phyloP scores from a whole-genome alignment of 92 coral and sea anemone species.

The Chrysogorgia sp. region DNA sequence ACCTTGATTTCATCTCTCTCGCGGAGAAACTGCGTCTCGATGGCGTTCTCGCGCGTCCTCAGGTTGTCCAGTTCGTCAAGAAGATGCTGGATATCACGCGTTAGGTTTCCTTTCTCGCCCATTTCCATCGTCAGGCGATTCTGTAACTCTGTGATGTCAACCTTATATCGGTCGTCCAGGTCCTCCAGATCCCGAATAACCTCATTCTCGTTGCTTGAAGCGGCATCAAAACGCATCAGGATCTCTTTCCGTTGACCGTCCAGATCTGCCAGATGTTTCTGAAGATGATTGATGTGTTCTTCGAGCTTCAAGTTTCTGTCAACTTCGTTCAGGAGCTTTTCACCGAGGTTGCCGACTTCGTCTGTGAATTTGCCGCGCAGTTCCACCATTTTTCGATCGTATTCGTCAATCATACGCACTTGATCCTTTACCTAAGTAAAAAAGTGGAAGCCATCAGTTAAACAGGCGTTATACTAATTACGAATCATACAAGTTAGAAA shows the following conservation, averaged over 20 bases:
- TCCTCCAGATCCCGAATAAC: conserved; percentile 27
- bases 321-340: conserved; percentile 28
- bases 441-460: neutral
- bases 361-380: conserved; percentile 27
- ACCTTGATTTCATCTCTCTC: conserved; percentile 43
- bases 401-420: conserved; percentile 36
- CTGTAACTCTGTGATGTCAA: conserved; percentile 36
- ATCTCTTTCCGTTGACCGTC: conserved; percentile 43
- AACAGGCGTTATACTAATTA: no score
- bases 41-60: conserved; percentile 18
- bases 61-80: conserved; percentile 37
- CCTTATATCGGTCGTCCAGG: conserved; percentile 24
- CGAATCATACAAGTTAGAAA: no score
- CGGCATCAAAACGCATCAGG: conserved; percentile 17
- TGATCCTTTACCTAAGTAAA: conserved; percentile 25
- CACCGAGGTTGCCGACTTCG: conserved; percentile 39
- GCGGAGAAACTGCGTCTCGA: conserved; percentile 30
- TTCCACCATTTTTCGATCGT: conserved; percentile 27
- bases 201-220: conserved; percentile 9
- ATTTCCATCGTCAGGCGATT: conserved; percentile 22
- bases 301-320: conserved; percentile 40
- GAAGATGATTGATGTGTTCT: conserved; percentile 81
- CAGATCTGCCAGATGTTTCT: conserved; percentile 70
- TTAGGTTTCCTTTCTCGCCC: conserved; percentile 30
- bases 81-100: conserved; percentile 17